Percentiles rank a stretch among this genome's conserved stretches.
Evolutionary conservation across 2,888 invertebrate genomes (phyloP).

Genomic region (Scrobipalpa atriplicella): DNA sequence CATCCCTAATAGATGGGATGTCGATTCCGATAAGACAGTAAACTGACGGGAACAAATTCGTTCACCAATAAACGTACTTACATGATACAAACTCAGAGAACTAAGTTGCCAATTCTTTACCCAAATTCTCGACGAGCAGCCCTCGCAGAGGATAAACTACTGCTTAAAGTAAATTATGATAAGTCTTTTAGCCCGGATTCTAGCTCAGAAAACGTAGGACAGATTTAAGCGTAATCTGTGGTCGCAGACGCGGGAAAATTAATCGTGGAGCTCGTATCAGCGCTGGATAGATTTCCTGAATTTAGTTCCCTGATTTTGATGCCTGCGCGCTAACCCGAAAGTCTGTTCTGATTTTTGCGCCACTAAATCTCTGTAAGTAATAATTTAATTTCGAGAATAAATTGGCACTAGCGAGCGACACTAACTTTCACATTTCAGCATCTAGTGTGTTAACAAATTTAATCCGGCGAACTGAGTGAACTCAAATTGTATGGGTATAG

Average conservation of each 20-base stretch:
- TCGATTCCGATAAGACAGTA: constrained; percentile 55
- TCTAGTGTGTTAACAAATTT: constrained; percentile 35
- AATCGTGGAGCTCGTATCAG: constrained; percentile 3
- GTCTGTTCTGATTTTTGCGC: constrained; percentile 28
- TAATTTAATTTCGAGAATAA: constrained; percentile 40
- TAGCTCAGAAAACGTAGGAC: constrained; percentile 3
- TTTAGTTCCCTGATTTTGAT: constrained; percentile 26
- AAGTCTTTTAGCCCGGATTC: constrained; percentile 6
- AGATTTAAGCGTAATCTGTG: background rate
- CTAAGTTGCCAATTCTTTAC: background rate
- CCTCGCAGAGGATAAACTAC: background rate
- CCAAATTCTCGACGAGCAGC: background rate
- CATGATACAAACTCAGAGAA: constrained; percentile 22
- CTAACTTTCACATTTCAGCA: constrained; percentile 40
- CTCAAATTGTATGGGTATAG: constrained; percentile 26
- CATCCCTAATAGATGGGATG: constrained; percentile 58
- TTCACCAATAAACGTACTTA: constrained; percentile 41
- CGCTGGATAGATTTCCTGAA: constrained; percentile 25
- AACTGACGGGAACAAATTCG: constrained; percentile 55
- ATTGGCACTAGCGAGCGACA: constrained; percentile 37
- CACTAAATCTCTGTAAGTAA: constrained; percentile 35
- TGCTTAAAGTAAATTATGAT: constrained; percentile 7
- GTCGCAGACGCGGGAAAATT: constrained; percentile 9
- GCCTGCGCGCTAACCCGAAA: constrained; percentile 1
- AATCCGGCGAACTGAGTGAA: constrained; percentile 20